Conservation (phyloP, 2,888 invertebrate species). For the Polyommatus iphigenia region DNA sequence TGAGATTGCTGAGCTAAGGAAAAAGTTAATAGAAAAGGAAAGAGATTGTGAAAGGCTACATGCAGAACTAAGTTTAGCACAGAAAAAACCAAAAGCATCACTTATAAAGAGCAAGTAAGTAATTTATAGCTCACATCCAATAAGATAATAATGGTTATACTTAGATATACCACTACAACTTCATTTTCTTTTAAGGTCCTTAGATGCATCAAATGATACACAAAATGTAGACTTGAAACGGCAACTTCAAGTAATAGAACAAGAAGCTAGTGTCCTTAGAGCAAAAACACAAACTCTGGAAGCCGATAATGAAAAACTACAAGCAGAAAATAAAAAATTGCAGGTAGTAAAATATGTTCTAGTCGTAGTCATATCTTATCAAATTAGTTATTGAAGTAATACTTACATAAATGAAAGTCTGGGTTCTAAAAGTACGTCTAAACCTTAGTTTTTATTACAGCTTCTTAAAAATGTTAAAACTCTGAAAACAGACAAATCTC, state of each 20-base stretch:
- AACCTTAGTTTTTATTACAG: conserved; percentile 48
- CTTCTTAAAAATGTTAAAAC: conserved; percentile 79
- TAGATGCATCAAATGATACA: conserved; percentile 79
- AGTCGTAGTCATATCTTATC: not conserved
- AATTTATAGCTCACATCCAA: not conserved
- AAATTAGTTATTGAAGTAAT: not conserved
- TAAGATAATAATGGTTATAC: not conserved
- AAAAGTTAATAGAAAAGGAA: conserved; percentile 90
- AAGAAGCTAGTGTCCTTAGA: conserved; percentile 85
- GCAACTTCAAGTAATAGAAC: conserved; percentile 88
- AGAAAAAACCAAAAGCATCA: conserved; percentile 82
- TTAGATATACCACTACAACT: not conserved
- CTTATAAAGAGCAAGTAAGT: conserved; percentile 83
- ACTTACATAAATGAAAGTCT: not conserved
- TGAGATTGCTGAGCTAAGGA: conserved; percentile 86
- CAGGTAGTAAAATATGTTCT: conserved; percentile 60
- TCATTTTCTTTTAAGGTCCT: conserved; percentile 66
- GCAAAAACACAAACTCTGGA: conserved; percentile 85
- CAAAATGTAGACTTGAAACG: conserved; percentile 85
- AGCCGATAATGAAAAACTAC: conserved; percentile 87
- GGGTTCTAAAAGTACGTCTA: not conserved
- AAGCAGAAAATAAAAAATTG: conserved; percentile 86
- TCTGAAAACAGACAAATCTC: conserved; percentile 75
- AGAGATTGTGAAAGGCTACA: conserved; percentile 88
- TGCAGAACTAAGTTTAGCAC: conserved; percentile 83